These are phyloP conservation scores for Coturnix japonica DNA, from an alignment of 2,113 vertebrate genomes.

Conservation along the genomic window DNA sequence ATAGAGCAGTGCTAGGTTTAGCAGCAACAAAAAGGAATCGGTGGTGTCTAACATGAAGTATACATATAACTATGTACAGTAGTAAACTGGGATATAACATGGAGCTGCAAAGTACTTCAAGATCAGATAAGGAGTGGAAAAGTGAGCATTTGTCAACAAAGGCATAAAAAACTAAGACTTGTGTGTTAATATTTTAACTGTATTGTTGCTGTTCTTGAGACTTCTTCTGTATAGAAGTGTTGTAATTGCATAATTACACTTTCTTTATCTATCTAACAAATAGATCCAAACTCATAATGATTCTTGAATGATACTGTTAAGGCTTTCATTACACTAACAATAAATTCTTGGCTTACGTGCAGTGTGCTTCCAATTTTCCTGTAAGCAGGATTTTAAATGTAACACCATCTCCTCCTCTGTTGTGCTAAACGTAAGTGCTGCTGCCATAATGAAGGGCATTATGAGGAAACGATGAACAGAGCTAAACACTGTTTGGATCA, in stretches of 20 bases:
- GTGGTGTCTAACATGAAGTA: not conserved
- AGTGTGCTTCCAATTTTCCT: not conserved
- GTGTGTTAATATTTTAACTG: not conserved
- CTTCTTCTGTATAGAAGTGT: not conserved
- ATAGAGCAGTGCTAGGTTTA: not conserved
- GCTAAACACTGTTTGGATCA: not conserved
- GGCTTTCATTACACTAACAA: not conserved
- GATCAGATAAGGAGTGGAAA: not conserved
- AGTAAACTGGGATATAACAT: not conserved
- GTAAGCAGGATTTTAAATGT: not conserved
- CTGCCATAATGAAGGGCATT: not conserved
- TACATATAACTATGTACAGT: not conserved
- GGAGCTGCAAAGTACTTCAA: not conserved
- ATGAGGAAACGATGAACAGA: not conserved
- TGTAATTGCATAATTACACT: not conserved
- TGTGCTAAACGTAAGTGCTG: not conserved
- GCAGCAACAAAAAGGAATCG: not conserved
- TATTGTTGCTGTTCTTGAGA: not conserved
- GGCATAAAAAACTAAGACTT: not conserved
- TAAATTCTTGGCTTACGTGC: not conserved
- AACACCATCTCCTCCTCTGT: not conserved
- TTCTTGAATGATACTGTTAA: not conserved
- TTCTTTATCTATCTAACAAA: not conserved
- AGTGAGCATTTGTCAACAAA: not conserved
- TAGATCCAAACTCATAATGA: not conserved